phyloP scores from a whole-genome alignment of 53 echinoderm and acorn worm species.

The Paracentrotus lividus region DNA sequence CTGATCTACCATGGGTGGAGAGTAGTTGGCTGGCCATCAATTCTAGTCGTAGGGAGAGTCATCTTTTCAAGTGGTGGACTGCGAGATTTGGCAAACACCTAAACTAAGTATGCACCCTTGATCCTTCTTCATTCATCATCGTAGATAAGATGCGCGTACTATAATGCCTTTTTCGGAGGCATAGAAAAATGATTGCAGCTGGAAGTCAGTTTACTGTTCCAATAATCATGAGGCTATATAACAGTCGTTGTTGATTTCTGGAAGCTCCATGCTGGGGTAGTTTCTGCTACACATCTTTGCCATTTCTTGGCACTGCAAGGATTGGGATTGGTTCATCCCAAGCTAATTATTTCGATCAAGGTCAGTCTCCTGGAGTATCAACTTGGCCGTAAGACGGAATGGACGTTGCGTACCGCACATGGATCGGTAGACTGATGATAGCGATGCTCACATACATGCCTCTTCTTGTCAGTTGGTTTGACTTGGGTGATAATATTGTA shows the following conservation, averaged over 20 bases:
- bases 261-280: background rate
- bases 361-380: background rate
- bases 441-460: slow-evolving; percentile 57
- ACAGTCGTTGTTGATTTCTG: background rate
- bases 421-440: slow-evolving; percentile 71
- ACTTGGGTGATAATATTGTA: background rate
- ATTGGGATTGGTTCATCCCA: no score
- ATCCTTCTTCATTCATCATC: background rate
- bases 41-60: background rate
- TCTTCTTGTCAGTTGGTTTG: slow-evolving; percentile 31
- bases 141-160: background rate
- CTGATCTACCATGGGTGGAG: background rate
- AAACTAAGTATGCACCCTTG: background rate
- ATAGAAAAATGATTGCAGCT: background rate
- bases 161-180: no score
- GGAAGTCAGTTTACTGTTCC: no score
- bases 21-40: background rate
- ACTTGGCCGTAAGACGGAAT: background rate
- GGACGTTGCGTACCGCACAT: slow-evolving; percentile 40
- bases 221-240: background rate
- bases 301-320: no score
- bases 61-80: background rate
- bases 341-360: background rate
- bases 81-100: background rate
- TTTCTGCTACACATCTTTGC: background rate